Percentiles rank a stretch among this genome's conserved stretches.
These are phyloP conservation scores for Eulemur rufifrons DNA, from an alignment of 2,113 vertebrate species.

Conservation along the genomic window DNA sequence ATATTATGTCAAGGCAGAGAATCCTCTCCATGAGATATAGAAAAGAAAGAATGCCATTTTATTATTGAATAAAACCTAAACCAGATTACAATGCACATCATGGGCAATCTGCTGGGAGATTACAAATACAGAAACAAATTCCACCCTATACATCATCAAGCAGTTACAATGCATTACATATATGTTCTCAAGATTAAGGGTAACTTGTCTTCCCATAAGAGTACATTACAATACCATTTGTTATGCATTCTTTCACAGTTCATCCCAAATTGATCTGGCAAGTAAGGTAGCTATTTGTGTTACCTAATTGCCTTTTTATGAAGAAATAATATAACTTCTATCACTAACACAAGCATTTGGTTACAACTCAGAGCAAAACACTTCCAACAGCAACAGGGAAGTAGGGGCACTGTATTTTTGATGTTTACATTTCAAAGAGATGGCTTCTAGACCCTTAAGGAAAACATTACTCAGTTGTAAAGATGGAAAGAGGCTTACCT, in stretches of 20 bases:
- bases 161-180: background rate
- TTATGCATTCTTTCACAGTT: background rate
- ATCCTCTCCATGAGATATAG: background rate
- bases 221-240: background rate
- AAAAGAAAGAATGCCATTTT: background rate
- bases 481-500: background rate
- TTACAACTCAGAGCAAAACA: background rate
- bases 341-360: background rate
- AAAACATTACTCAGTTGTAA: background rate
- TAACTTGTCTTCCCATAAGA: background rate
- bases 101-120: background rate
- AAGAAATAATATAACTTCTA: constrained; percentile 7
- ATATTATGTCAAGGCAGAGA: background rate
- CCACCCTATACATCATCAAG: background rate
- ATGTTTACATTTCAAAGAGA: constrained; percentile 15
- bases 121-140: background rate
- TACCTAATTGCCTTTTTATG: background rate
- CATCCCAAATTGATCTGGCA: background rate
- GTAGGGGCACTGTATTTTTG: background rate
- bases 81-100: background rate
- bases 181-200: background rate
- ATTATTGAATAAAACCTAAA: constrained; percentile 4
- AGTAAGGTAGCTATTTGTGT: background rate
- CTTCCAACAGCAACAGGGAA: background rate
- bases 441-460: background rate